These are phyloP conservation scores for Sarcophilus harrisii DNA, from an alignment of 2,797 vertebrate species.

Conservation along the genomic window DNA sequence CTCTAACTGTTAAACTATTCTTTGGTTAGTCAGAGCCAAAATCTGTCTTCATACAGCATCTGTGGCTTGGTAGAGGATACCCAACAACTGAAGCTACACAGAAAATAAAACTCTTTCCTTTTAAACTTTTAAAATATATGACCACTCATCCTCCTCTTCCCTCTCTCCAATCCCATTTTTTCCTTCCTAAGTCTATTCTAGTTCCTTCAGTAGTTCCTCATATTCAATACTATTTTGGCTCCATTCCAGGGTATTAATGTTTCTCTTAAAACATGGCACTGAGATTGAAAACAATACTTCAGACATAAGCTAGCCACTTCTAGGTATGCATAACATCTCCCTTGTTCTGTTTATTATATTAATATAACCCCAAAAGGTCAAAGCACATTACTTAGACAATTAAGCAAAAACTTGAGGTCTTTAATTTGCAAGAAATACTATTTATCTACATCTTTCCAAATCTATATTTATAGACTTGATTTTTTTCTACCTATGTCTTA, in stretches of 20 bases:
- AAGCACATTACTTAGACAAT: background rate
- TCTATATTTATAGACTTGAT: background rate
- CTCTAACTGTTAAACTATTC: too few relatives aligned
- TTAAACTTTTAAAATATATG: background rate
- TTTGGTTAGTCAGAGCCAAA: too few relatives aligned
- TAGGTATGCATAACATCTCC: background rate
- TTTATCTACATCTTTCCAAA: background rate
- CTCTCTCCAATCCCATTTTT: background rate
- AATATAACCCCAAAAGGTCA: background rate
- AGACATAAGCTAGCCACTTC: background rate
- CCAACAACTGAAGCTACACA: too few relatives aligned
- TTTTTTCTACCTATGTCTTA: background rate
- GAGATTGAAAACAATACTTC: background rate
- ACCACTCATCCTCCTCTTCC: background rate
- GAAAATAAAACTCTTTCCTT: background rate
- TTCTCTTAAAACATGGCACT: background rate
- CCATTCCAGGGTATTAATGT: background rate
- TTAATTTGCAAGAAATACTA: background rate
- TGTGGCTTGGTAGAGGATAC: too few relatives aligned
- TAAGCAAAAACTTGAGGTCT: background rate
- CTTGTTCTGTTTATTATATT: background rate
- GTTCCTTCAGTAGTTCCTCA: background rate
- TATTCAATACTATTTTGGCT: background rate
- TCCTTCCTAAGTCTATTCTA: background rate
- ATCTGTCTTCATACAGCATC: too few relatives aligned